A percentile compares a stretch with the other conserved stretches of the same genome.
These are phyloP conservation scores for Pleuronectes platessa DNA, from an alignment of 2,113 vertebrate species.

Conservation along the genomic window DNA sequence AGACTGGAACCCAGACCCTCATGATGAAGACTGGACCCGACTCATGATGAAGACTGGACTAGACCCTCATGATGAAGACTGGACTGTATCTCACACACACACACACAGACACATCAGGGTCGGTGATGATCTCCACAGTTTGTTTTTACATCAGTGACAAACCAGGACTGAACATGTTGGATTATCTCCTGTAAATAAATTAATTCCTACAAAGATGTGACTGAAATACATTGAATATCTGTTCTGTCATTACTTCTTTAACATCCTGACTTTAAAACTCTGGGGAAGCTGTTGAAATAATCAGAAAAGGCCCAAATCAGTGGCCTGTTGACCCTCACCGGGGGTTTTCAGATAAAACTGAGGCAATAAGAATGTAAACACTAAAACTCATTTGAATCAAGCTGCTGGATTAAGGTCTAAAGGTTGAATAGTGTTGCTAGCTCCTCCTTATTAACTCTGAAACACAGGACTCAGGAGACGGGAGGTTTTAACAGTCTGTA, in stretches of 20 bases:
- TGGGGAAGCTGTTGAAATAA: background rate
- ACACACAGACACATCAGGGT: background rate
- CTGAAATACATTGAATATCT: background rate
- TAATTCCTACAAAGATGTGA: background rate
- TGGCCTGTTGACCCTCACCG: too few species aligned
- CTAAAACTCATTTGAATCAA: background rate
- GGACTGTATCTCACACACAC: too few species aligned
- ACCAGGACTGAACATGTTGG: background rate
- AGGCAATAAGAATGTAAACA: too few species aligned
- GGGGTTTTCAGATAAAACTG: too few species aligned
- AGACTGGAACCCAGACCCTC: slow-evolving; percentile 27
- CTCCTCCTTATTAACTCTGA: background rate
- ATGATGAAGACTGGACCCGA: background rate
- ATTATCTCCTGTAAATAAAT: slow-evolving; percentile 15
- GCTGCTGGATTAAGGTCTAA: background rate
- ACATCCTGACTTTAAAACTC: background rate
- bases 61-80: too few species aligned
- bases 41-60: too few species aligned
- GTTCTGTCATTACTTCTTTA: background rate
- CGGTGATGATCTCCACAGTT: background rate
- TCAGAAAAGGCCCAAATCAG: background rate
- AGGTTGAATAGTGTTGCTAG: background rate
- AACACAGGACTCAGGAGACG: background rate
- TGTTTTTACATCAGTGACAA: background rate
- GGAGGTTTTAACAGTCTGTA: slow-evolving; percentile 22